Conservation (phyloP, 2,797 vertebrate genomes). For the Notoglanidium macrostoma region DNA sequence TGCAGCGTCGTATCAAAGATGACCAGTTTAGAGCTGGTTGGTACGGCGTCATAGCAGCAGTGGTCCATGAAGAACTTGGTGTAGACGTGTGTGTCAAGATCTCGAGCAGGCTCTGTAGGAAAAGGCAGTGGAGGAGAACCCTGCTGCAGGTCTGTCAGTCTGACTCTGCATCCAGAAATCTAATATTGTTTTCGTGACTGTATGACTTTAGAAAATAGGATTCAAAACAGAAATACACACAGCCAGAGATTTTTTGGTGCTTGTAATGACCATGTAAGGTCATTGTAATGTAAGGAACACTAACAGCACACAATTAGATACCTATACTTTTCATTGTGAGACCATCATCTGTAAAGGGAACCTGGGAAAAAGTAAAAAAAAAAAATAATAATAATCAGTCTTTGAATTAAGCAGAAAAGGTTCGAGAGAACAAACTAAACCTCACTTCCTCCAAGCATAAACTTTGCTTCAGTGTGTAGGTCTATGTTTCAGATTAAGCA, state of each 20-base stretch:
- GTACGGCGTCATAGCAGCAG: slow-evolving; percentile 90
- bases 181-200: neutral
- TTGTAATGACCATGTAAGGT: neutral
- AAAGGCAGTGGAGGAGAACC: slow-evolving; percentile 47
- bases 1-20: slow-evolving; percentile 89
- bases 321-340: slow-evolving; percentile 54
- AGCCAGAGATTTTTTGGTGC: neutral
- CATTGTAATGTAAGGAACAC: too few relatives aligned
- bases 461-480: too few relatives aligned
- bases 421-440: neutral
- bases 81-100: slow-evolving; percentile 80
- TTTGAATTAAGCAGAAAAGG: neutral
- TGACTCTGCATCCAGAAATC: slow-evolving; percentile 22
- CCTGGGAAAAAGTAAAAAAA: slow-evolving; percentile 24
- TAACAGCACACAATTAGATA: slow-evolving; percentile 35
- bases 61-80: slow-evolving; percentile 93
- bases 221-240: neutral
- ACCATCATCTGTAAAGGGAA: slow-evolving; percentile 48
- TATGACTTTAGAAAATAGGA: neutral
- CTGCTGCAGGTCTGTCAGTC: slow-evolving; percentile 60
- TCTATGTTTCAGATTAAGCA: neutral
- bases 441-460: neutral
- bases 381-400: neutral
- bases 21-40: slow-evolving; percentile 95
- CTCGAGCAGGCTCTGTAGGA: slow-evolving; percentile 54